phyloP scores from a whole-genome alignment of 2,113 vertebrate species.

The Chionis minor region DNA sequence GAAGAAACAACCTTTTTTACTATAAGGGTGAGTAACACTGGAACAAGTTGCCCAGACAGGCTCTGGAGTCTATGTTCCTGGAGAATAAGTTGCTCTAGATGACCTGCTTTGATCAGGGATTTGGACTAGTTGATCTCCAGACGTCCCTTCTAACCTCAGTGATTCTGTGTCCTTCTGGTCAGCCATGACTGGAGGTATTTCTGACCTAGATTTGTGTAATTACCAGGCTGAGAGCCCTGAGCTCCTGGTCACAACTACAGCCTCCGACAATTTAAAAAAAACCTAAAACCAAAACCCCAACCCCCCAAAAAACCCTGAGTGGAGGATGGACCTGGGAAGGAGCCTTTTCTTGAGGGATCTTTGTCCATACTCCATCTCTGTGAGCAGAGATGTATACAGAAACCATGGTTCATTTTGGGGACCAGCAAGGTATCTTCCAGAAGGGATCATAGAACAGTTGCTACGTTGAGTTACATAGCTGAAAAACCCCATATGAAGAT shows the following conservation, averaged over 20 bases:
- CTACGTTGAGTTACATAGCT: background rate
- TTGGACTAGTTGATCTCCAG: background rate
- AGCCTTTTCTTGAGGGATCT: background rate
- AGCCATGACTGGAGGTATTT: background rate
- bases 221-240: background rate
- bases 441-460: background rate
- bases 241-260: background rate
- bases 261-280: background rate
- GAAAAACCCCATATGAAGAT: background rate
- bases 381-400: background rate
- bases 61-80: background rate
- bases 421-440: background rate
- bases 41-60: background rate
- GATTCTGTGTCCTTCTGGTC: background rate
- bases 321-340: background rate
- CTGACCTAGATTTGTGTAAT: background rate
- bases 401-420: background rate
- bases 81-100: background rate
- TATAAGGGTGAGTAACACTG: background rate
- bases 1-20: background rate
- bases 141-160: background rate
- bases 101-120: background rate
- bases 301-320: rapidly evolving
- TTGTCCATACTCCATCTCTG: background rate
- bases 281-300: background rate